phyloP scores from a whole-genome alignment of 2,888 invertebrate genomes.

The Cotesia congregata region DNA sequence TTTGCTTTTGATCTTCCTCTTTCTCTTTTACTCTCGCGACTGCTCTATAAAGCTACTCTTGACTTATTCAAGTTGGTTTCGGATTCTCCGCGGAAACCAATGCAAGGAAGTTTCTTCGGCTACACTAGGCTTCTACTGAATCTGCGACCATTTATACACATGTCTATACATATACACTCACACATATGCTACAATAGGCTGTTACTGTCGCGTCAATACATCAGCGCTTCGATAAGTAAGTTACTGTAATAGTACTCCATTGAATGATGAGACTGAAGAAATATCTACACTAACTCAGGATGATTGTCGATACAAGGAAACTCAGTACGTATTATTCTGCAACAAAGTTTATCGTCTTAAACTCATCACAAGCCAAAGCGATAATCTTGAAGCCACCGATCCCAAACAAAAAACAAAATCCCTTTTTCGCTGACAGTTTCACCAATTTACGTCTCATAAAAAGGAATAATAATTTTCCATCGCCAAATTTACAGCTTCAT shows the following conservation, averaged over 20 bases:
- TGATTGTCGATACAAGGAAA: slow-evolving; percentile 25
- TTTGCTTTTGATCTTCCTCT: slow-evolving; percentile 11
- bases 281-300: slow-evolving; percentile 25
- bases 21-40: slow-evolving; percentile 29
- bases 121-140: slow-evolving; percentile 18
- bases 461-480: background rate
- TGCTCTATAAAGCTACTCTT: slow-evolving; percentile 25
- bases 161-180: background rate
- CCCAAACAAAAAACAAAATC: background rate
- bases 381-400: background rate
- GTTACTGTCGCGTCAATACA: slow-evolving; percentile 24
- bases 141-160: slow-evolving; percentile 22
- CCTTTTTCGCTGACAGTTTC: background rate
- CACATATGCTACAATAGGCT: background rate
- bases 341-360: slow-evolving; percentile 1
- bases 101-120: slow-evolving; percentile 51
- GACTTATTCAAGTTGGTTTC: slow-evolving; percentile 50
- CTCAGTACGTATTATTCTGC: background rate
- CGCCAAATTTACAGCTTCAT: background rate
- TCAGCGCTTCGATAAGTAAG: slow-evolving; percentile 20
- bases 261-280: slow-evolving; percentile 28
- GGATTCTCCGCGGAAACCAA: slow-evolving; percentile 45
- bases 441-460: background rate
- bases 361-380: background rate
- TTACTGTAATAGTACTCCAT: slow-evolving; percentile 20